These are phyloP conservation scores for Campylomormyrus numenius DNA, from an alignment of 2,113 vertebrate species.

Conservation along the genomic window DNA sequence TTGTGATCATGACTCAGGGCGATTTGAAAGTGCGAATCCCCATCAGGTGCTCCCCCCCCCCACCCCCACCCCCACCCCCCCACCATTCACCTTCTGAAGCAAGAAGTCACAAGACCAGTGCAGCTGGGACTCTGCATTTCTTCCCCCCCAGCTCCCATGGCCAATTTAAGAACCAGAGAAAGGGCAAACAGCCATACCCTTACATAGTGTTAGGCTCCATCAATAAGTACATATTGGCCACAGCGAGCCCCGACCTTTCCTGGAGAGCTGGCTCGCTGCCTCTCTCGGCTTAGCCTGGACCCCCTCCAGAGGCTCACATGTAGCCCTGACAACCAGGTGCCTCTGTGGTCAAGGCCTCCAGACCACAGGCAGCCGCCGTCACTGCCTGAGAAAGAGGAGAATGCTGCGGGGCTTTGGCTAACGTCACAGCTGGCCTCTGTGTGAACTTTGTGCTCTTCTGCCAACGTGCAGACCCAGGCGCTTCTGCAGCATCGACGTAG, in stretches of 20 bases:
- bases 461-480: slow-evolving; percentile 22
- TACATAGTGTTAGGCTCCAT: not conserved
- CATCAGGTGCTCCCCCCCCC: not conserved
- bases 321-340: slow-evolving; percentile 10
- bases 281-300: slow-evolving; percentile 15
- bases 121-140: not conserved
- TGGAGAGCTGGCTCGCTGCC: slow-evolving; percentile 1
- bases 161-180: slow-evolving; percentile 11
- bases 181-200: not conserved
- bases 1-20: not conserved
- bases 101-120: not conserved
- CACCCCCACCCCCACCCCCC: not conserved
- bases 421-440: slow-evolving; percentile 1
- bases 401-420: not conserved
- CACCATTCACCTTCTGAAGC: not conserved
- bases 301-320: slow-evolving; percentile 15
- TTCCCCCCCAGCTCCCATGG: not conserved
- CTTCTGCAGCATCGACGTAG: slow-evolving; percentile 24
- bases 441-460: slow-evolving; percentile 25
- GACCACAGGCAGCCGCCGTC: not conserved
- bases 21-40: not conserved
- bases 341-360: slow-evolving; percentile 27
- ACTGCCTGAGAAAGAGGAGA: slow-evolving; percentile 31
- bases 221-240: not conserved
- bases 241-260: not conserved